phyloP scores from a whole-genome alignment of 2,888 invertebrate species.

The Didymodactylos carnosus region DNA sequence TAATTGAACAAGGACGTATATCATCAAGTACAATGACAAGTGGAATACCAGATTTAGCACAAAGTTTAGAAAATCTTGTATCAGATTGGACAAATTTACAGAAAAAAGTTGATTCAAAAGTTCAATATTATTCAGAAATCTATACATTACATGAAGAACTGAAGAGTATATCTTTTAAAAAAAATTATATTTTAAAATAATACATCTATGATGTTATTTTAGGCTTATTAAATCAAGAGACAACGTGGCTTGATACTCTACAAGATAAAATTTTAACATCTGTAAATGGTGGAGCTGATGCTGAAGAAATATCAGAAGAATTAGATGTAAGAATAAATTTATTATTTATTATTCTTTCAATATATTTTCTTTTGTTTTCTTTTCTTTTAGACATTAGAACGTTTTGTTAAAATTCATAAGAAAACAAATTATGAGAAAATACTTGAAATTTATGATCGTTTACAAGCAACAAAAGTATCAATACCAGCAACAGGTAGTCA shows the following conservation, averaged over 20 bases:
- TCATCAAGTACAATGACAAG: constrained; percentile 37
- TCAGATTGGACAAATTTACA: constrained; percentile 25
- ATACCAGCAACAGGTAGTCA: constrained; percentile 38
- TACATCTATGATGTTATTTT: constrained; percentile 19
- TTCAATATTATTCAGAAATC: constrained; percentile 20
- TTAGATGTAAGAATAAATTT: constrained; percentile 47
- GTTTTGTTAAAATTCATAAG: constrained; percentile 53
- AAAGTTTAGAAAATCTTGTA: constrained; percentile 23
- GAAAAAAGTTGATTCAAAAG: constrained; percentile 24
- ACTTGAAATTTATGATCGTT: constrained; percentile 52
- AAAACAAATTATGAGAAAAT: constrained; percentile 52
- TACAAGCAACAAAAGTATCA: constrained; percentile 50
- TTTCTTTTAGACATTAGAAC: constrained; percentile 54
- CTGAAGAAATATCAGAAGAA: constrained; percentile 74
- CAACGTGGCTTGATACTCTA: constrained; percentile 58
- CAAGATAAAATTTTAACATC: constrained; percentile 49
- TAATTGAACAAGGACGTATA: constrained; percentile 46
- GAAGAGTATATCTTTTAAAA: constrained; percentile 19
- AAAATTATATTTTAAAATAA: not conserved
- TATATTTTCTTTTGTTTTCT: not conserved
- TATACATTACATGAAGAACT: constrained; percentile 18
- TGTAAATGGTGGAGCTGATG: constrained; percentile 53
- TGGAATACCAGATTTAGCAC: constrained; percentile 30
- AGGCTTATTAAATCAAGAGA: constrained; percentile 56
- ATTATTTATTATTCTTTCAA: not conserved